Evolutionary conservation across 2,797 vertebrate genomes (phyloP).

Genomic region (Tragelaphus eurycerus): DNA sequence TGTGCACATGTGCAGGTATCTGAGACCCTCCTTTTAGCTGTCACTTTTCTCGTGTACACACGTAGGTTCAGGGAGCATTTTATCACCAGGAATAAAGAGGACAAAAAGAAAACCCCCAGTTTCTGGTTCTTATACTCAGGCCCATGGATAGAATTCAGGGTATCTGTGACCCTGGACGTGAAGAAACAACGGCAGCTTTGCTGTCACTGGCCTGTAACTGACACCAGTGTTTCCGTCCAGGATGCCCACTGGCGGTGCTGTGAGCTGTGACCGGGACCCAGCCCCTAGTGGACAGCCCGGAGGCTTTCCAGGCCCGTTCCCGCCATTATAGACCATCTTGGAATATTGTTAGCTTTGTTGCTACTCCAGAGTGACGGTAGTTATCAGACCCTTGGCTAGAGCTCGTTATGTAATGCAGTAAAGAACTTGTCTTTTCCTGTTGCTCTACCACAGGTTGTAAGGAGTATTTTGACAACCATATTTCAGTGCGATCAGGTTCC

Average conservation of each 20-base stretch:
- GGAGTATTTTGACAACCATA: neutral
- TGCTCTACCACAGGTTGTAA: neutral
- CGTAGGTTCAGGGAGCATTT: neutral
- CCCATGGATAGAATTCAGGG: neutral
- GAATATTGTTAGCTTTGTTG: neutral
- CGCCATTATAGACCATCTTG: accelerated
- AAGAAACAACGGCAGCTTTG: neutral
- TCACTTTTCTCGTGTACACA: neutral
- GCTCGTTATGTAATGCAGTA: neutral
- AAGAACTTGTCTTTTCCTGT: neutral
- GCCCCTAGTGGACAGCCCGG: neutral
- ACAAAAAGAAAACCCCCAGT: neutral
- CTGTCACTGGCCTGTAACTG: neutral
- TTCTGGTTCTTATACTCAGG: neutral
- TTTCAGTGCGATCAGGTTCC: neutral
- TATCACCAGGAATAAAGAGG: neutral
- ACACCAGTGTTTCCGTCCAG: neutral
- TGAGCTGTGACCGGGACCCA: neutral
- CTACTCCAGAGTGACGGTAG: neutral
- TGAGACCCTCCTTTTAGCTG: neutral
- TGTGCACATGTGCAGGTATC: accelerated
- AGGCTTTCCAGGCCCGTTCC: neutral
- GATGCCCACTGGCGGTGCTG: neutral
- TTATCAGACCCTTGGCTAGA: too few relatives aligned
- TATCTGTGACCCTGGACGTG: neutral